Base-by-base conservation (phyloP, 2,797 vertebrate species). In the Fringilla coelebs region DNA sequence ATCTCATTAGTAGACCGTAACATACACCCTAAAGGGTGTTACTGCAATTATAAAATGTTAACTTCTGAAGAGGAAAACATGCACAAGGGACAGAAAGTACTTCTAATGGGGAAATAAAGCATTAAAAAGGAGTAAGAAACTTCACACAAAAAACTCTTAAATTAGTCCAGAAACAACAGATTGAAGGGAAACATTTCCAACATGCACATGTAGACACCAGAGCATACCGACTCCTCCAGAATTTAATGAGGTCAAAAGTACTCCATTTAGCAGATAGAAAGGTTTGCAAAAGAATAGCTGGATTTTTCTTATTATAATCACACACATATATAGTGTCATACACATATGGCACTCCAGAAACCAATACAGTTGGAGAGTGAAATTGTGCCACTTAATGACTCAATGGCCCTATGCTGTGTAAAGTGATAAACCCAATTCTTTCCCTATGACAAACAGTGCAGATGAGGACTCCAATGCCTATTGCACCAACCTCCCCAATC, bases 361-460 rank as follows among this genome's bases (percentile, higher is more conserved):
- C 11, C n/a, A 78, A 12, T 0, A 45, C 7, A 66, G 8, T 21
- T 0, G 1, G 31, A 43, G 0, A 61, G 21, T 5, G 51, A 57
- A 36, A 61, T 48, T 63, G 14, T 62, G 29, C 15, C 40, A 9
- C 13, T 31, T 28, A 43, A 13, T 5, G 40, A 32, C 0, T 38
- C 40, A 58, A 31, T 1, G 0, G 41, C 31, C 25, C 1, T 1
- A 24, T 57, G 31, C 10, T 22, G 18, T 0, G 0, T 8, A 3
- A 60, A 60, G 49, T 1, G 10, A 63, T 48, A 60, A 63, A 55
- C 9, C 14, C 0, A 29, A 14, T 26, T 22, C 13, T 24, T 41
- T 16, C 21, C 3, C 1, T 0, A 6, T 10, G 41, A 51, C 3
- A 7, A 52, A 60, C 0, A 2, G 10, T 3, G 21, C 17, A 70